phyloP scores from a whole-genome alignment of 2,797 vertebrate species.

The Galago senegalensis region DNA sequence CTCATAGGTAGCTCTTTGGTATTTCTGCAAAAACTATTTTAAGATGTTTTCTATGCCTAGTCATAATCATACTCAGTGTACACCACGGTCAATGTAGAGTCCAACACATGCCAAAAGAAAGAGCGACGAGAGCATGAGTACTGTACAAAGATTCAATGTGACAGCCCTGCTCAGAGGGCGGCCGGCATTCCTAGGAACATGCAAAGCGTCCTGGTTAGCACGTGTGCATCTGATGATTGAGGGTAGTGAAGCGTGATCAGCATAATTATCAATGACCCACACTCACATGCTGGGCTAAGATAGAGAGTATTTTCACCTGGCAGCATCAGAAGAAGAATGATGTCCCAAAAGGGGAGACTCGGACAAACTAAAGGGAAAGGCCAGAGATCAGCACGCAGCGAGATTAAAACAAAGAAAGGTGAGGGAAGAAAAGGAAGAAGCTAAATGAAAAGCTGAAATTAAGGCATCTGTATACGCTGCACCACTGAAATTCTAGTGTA shows the following conservation, averaged over 20 bases:
- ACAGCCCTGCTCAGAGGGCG: neutral
- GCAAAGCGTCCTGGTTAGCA: constrained; percentile 79
- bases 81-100: neutral
- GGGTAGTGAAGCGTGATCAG: constrained; percentile 66
- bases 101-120: constrained; percentile 61
- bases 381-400: constrained; percentile 91
- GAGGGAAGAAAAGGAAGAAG: constrained; percentile 88
- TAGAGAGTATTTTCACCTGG: constrained; percentile 92
- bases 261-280: constrained; percentile 76
- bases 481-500: constrained; percentile 84
- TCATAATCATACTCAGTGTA: neutral
- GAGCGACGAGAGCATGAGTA: neutral
- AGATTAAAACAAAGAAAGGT: constrained; percentile 89
- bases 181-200: constrained; percentile 57
- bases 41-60: neutral
- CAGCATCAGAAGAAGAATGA: constrained; percentile 90
- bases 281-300: constrained; percentile 88
- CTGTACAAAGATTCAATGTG: neutral
- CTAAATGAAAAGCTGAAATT: constrained; percentile 89
- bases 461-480: constrained; percentile 79
- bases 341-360: constrained; percentile 95
- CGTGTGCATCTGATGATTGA: constrained; percentile 44
- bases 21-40: neutral
- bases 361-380: constrained; percentile 94
- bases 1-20: neutral